Conservation (phyloP, 2,113 vertebrate species). For the Festucalex cinctus region DNA sequence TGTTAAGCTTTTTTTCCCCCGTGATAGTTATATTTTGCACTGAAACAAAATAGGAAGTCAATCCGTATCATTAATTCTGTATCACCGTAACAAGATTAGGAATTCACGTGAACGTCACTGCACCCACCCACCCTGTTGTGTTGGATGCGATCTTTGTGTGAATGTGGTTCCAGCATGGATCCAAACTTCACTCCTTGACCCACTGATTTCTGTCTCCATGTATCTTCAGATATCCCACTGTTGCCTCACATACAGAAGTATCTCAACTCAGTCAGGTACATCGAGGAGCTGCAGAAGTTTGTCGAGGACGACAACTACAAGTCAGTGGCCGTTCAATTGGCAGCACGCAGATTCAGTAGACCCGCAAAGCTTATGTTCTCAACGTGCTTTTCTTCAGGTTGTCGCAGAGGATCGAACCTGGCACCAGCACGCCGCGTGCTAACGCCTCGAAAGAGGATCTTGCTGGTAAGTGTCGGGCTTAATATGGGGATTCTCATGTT, state of each 20-base stretch:
- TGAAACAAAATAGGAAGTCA: too few species aligned
- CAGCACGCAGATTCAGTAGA: neutral
- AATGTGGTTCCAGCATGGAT: neutral
- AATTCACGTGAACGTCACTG: too few species aligned
- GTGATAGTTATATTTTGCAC: too few species aligned
- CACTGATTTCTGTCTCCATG: neutral
- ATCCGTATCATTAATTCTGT: too few species aligned
- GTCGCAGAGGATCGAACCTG: conserved; percentile 96
- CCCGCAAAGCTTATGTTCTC: neutral
- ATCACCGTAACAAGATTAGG: too few species aligned
- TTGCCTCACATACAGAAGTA: conserved; percentile 98
- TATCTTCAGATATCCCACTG: conserved; percentile 82
- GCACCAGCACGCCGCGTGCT: conserved; percentile 89
- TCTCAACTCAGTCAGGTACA: conserved; percentile 94
- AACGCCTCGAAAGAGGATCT: conserved; percentile 92
- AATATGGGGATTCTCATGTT: too few species aligned
- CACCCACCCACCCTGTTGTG: too few species aligned
- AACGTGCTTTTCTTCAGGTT: conserved; percentile 72
- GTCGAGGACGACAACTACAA: conserved; percentile 99
- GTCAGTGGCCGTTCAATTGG: conserved; percentile 61
- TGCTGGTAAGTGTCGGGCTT: conserved; percentile 70
- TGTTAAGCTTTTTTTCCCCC: too few species aligned
- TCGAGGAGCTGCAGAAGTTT: conserved; percentile 98
- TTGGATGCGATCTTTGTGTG: too few species aligned
- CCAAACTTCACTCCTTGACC: neutral